These are phyloP conservation scores for Archegozetes longisetosus DNA, from an alignment of 1,140 invertebrate genomes.

Conservation along the genomic window DNA sequence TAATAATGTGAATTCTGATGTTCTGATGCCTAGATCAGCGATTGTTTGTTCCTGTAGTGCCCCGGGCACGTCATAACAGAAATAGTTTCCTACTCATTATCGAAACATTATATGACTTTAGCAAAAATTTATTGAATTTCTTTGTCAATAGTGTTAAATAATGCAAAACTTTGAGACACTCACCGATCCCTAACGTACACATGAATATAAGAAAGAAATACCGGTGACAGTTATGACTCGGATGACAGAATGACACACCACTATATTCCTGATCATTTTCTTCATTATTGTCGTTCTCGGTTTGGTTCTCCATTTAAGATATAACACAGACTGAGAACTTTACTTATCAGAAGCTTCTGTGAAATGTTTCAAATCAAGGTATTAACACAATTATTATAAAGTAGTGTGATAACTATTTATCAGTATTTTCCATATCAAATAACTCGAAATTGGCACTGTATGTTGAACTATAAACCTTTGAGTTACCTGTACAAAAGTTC, in stretches of 20 bases:
- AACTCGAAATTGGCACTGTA: too few relatives aligned
- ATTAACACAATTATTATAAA: too few relatives aligned
- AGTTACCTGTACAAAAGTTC: too few relatives aligned
- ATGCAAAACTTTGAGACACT: too few relatives aligned
- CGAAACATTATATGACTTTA: not conserved
- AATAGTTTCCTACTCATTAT: constrained; percentile 67
- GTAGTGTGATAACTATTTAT: too few relatives aligned
- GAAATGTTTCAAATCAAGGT: too few relatives aligned
- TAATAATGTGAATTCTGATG: constrained; percentile 62
- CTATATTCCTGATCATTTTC: not conserved
- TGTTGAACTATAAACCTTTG: too few relatives aligned
- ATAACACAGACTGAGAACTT: too few relatives aligned
- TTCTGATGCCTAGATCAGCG: constrained; percentile 58
- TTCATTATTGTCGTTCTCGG: not conserved
- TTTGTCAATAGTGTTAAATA: too few relatives aligned
- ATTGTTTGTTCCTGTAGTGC: constrained; percentile 77
- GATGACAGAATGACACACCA: not conserved
- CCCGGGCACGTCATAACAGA: constrained; percentile 92
- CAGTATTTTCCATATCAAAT: too few relatives aligned
- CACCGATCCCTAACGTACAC: not conserved
- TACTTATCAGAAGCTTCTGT: too few relatives aligned
- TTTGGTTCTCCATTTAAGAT: too few relatives aligned
- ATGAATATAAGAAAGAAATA: not conserved
- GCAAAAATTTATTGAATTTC: not conserved
- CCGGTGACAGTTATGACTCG: not conserved